These are phyloP conservation scores for Peromyscus californicus DNA, from an alignment of 2,113 vertebrate species.

Conservation along the genomic window DNA sequence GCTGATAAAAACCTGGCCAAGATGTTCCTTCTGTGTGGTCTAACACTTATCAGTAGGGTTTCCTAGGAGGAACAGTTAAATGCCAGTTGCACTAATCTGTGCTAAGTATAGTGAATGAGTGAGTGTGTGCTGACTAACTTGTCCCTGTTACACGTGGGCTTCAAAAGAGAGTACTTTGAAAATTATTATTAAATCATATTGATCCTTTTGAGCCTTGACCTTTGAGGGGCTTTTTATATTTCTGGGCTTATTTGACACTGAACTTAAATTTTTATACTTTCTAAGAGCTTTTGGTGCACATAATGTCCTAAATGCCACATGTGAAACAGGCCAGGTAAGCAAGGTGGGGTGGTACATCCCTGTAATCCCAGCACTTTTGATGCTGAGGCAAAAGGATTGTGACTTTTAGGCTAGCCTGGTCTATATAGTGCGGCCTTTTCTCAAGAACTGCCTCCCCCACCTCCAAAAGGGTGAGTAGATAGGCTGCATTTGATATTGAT, in stretches of 20 bases:
- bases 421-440: background rate
- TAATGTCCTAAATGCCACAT: background rate
- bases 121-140: background rate
- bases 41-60: background rate
- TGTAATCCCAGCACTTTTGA: background rate
- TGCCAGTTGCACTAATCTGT: background rate
- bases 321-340: background rate
- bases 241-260: background rate
- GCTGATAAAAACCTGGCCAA: background rate
- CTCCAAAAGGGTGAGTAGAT: background rate
- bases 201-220: background rate
- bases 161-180: background rate
- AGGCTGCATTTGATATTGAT: background rate
- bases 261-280: conserved; percentile 44
- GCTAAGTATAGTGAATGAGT: background rate
- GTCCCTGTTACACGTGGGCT: background rate
- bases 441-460: background rate
- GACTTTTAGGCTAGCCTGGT: background rate
- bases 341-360: background rate
- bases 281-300: background rate
- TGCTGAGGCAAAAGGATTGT: background rate
- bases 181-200: background rate
- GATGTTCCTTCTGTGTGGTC: background rate
- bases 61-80: too few relatives aligned
- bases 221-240: background rate